A percentile compares a stretch with the other conserved stretches of the same genome.
These are phyloP conservation scores for Liasis olivaceus DNA, from an alignment of 2,797 vertebrate species.

Conservation along the genomic window DNA sequence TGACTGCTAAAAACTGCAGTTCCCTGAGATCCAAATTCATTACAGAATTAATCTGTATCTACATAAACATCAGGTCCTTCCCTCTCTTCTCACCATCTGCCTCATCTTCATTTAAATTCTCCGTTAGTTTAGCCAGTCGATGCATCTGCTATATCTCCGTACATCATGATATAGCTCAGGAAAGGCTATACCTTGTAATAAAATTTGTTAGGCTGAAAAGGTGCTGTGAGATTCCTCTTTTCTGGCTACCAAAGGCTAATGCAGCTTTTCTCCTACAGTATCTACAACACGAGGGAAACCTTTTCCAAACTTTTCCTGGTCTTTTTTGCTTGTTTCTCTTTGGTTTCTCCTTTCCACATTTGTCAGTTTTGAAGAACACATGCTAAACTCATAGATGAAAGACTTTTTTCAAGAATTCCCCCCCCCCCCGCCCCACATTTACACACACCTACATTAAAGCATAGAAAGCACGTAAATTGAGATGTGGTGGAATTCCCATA, in stretches of 20 bases:
- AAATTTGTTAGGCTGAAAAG: not conserved
- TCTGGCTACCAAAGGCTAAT: not conserved
- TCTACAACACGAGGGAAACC: not conserved
- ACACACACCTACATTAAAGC: not conserved
- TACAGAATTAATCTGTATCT: too few relatives aligned
- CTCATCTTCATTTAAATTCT: too few relatives aligned
- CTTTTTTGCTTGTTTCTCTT: not conserved
- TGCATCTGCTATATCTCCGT: too few relatives aligned
- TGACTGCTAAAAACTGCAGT: too few relatives aligned
- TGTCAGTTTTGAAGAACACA: not conserved
- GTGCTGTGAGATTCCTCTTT: not conserved
- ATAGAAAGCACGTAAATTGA: not conserved
- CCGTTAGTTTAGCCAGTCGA: too few relatives aligned
- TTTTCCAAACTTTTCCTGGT: not conserved
- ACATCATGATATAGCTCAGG: too few relatives aligned
- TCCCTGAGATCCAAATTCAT: too few relatives aligned
- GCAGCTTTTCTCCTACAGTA: not conserved
- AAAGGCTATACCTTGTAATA: too few relatives aligned
- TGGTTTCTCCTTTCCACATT: not conserved
- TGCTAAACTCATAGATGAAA: not conserved
- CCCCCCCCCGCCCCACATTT: not conserved
- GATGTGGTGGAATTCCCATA: not conserved
- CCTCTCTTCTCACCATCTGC: too few relatives aligned
- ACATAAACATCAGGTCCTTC: too few relatives aligned
- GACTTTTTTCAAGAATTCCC: not conserved